phyloP scores from a whole-genome alignment of 2,797 vertebrate species.

The Siniperca undulata region DNA sequence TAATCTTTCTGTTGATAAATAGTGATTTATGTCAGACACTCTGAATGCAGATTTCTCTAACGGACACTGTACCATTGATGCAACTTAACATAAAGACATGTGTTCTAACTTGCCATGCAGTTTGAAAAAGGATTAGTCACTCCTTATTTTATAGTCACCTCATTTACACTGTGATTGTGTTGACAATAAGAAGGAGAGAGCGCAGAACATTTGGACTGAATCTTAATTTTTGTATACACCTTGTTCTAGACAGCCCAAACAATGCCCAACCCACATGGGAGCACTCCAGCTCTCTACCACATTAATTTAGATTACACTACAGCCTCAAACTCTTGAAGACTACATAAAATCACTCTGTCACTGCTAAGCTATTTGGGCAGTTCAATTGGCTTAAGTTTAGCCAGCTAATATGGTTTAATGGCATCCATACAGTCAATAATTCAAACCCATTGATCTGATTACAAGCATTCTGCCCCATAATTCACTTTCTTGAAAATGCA shows the following conservation, averaged over 20 bases:
- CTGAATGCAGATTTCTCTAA: slow-evolving; percentile 24
- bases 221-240: slow-evolving; percentile 62
- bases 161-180: slow-evolving; percentile 44
- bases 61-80: slow-evolving; percentile 8
- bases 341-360: slow-evolving; percentile 78
- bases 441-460: slow-evolving; percentile 79
- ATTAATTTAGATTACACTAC: slow-evolving; percentile 77
- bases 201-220: slow-evolving; percentile 38
- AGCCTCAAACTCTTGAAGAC: slow-evolving; percentile 65
- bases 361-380: slow-evolving; percentile 61
- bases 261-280: slow-evolving; percentile 65
- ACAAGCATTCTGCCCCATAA: slow-evolving; percentile 63
- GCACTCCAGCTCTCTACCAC: slow-evolving; percentile 33
- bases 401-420: slow-evolving; percentile 68
- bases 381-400: slow-evolving; percentile 73
- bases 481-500: slow-evolving; percentile 55
- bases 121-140: slow-evolving; percentile 36
- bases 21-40: slow-evolving; percentile 34
- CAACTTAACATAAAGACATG: slow-evolving; percentile 29
- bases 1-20: slow-evolving; percentile 32
- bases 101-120: neutral
- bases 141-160: slow-evolving; percentile 46
- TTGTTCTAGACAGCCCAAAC: slow-evolving; percentile 67
- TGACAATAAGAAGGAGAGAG: slow-evolving; percentile 37
- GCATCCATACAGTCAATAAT: slow-evolving; percentile 64